phyloP scores from a whole-genome alignment of 2,797 vertebrate species.

The Enteromius radiatus region DNA sequence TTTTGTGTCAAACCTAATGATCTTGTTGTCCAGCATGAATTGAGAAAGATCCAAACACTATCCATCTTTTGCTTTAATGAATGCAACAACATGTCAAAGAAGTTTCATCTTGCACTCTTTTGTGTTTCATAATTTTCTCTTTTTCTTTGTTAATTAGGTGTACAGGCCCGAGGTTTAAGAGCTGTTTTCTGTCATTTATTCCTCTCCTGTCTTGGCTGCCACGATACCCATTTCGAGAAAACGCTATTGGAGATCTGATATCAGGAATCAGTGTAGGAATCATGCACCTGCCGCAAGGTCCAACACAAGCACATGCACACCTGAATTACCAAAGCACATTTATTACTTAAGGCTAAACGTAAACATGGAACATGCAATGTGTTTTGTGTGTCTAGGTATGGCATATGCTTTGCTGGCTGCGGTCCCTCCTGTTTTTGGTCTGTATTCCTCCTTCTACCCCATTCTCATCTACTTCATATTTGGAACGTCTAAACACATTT shows the following conservation, averaged over 20 bases:
- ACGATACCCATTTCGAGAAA: slow-evolving; percentile 86
- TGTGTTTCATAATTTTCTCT: slow-evolving; percentile 34
- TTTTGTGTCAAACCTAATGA: neutral
- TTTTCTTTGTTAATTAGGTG: slow-evolving; percentile 73
- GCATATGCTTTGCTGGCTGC: slow-evolving; percentile 86
- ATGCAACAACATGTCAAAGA: neutral
- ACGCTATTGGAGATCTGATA: slow-evolving; percentile 85
- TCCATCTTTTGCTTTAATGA: neutral
- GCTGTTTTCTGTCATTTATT: slow-evolving; percentile 76
- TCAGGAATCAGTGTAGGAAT: slow-evolving; percentile 93
- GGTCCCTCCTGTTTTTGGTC: slow-evolving; percentile 89
- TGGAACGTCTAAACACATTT: slow-evolving; percentile 89
- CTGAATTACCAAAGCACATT: neutral
- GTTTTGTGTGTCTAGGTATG: slow-evolving; percentile 56
- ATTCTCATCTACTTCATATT: slow-evolving; percentile 89
- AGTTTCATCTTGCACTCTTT: neutral
- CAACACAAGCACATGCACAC: slow-evolving; percentile 36
- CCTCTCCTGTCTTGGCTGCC: slow-evolving; percentile 90
- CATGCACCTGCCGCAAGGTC: slow-evolving; percentile 88
- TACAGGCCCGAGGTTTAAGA: slow-evolving; percentile 75
- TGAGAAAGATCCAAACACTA: neutral
- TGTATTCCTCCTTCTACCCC: slow-evolving; percentile 91
- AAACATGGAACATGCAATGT: neutral
- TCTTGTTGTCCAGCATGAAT: neutral
- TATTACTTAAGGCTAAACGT: neutral